Evolutionary conservation across 2,888 invertebrate species (phyloP).

Genomic region (Perizoma flavofasciatum): DNA sequence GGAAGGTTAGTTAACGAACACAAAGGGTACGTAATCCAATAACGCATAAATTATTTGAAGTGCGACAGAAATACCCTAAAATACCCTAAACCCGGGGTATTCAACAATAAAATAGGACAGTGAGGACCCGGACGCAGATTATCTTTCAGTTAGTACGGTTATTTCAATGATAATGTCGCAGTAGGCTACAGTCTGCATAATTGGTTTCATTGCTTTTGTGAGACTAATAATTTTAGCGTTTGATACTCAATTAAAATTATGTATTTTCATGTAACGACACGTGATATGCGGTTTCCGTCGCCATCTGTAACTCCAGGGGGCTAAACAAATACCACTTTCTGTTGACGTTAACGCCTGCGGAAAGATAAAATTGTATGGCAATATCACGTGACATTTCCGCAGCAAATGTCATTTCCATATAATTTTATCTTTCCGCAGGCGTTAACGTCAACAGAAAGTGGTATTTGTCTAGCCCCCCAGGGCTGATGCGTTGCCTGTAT

Average conservation of each 20-base stretch:
- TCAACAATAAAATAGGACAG: slow-evolving; percentile 22
- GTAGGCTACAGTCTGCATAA: not conserved
- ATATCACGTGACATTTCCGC: no score
- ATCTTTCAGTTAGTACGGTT: not conserved
- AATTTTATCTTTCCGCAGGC: no score
- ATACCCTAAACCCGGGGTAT: slow-evolving; percentile 16
- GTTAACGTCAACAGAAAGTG: no score
- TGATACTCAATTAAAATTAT: not conserved
- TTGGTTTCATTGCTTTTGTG: slow-evolving; percentile 1
- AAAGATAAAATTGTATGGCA: no score
- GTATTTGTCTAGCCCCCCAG: no score
- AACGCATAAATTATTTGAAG: slow-evolving; percentile 25
- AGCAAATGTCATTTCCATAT: no score
- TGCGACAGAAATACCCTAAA: slow-evolving; percentile 15
- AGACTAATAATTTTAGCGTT: not conserved
- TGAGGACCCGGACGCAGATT: slow-evolving; percentile 16
- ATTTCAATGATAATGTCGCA: not conserved
- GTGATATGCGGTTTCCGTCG: no score
- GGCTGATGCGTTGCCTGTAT: no score
- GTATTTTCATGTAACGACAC: no score
- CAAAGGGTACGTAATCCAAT: slow-evolving; percentile 24
- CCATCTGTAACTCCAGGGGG: no score
- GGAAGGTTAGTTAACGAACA: not conserved
- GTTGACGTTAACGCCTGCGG: no score
- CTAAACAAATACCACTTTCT: no score